Conservation (phyloP, 2,797 vertebrate genomes). For the Bufotes viridis region DNA sequence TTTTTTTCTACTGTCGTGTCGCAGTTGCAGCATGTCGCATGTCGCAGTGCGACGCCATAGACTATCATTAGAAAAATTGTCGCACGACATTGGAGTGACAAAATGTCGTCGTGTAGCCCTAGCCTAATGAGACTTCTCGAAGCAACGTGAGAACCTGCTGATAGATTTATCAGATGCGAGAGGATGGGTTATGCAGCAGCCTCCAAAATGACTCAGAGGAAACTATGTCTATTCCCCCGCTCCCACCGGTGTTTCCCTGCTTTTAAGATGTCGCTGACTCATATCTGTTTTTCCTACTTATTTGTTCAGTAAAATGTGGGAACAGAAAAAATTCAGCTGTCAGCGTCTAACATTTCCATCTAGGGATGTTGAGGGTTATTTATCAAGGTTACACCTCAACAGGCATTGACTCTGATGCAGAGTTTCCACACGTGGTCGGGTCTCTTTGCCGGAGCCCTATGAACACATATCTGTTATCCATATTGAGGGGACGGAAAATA, state of each 20-base stretch:
- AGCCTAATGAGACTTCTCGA: background rate
- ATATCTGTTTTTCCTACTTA: slow-evolving; percentile 23
- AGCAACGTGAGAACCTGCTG: slow-evolving; percentile 12
- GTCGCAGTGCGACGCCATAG: too few relatives aligned
- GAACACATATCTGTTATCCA: slow-evolving; percentile 38
- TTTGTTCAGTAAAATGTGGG: slow-evolving; percentile 44
- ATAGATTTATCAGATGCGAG: slow-evolving; percentile 49
- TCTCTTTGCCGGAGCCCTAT: background rate
- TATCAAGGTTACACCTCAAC: slow-evolving; percentile 37
- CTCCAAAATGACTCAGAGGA: slow-evolving; percentile 53
- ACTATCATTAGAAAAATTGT: too few relatives aligned
- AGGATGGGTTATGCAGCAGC: background rate
- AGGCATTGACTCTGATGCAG: background rate
- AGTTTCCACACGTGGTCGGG: slow-evolving; percentile 31
- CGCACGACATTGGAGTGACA: too few relatives aligned
- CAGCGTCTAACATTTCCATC: slow-evolving; percentile 28
- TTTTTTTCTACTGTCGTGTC: too few relatives aligned
- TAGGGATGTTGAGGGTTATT: slow-evolving; percentile 6
- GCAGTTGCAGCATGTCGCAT: too few relatives aligned
- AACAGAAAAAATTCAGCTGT: slow-evolving; percentile 28
- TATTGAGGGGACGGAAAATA: slow-evolving; percentile 30
- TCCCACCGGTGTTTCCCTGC: slow-evolving; percentile 37
- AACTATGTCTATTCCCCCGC: slow-evolving; percentile 22
- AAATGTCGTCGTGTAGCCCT: too few relatives aligned
- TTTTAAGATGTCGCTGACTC: slow-evolving; percentile 39